Conservation (phyloP, 1,140 invertebrate genomes). For the Zophobas atratus region DNA sequence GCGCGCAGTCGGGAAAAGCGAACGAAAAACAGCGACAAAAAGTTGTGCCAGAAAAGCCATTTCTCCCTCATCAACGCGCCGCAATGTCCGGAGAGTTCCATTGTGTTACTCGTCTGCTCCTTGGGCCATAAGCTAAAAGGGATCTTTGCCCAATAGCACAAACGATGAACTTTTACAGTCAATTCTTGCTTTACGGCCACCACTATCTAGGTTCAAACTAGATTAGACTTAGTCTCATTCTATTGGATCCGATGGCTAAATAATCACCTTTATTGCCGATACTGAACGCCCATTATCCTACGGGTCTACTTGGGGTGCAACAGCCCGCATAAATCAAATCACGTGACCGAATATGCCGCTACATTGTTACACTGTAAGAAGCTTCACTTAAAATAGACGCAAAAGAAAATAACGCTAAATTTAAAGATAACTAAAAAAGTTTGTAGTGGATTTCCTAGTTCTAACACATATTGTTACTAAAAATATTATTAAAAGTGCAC, state of each 20-base stretch:
- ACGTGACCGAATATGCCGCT: no score
- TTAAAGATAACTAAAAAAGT: no score
- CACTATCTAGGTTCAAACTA: slow-evolving; percentile 32
- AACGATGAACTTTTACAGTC: slow-evolving; percentile 38
- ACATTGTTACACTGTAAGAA: no score
- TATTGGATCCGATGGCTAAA: slow-evolving; percentile 43
- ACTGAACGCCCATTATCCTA: slow-evolving; percentile 19
- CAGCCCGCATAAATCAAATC: background rate
- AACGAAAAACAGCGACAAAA: slow-evolving; percentile 49
- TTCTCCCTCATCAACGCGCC: slow-evolving; percentile 51
- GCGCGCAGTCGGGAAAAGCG: slow-evolving; percentile 37
- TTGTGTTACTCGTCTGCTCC: slow-evolving; percentile 44
- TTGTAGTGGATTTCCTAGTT: no score
- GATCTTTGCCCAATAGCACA: slow-evolving; percentile 25
- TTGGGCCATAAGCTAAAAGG: slow-evolving; percentile 36
- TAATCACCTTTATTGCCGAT: slow-evolving; percentile 40
- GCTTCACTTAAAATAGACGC: background rate
- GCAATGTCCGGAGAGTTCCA: slow-evolving; percentile 49
- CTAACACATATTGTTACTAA: no score
- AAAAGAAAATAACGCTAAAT: no score
- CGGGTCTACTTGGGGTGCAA: background rate
- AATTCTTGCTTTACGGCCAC: slow-evolving; percentile 37
- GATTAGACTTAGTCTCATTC: slow-evolving; percentile 36
- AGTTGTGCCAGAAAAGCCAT: slow-evolving; percentile 48
- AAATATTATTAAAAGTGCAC: no score